phyloP scores from a whole-genome alignment of 2,113 vertebrate species.

The Strix aluco region DNA sequence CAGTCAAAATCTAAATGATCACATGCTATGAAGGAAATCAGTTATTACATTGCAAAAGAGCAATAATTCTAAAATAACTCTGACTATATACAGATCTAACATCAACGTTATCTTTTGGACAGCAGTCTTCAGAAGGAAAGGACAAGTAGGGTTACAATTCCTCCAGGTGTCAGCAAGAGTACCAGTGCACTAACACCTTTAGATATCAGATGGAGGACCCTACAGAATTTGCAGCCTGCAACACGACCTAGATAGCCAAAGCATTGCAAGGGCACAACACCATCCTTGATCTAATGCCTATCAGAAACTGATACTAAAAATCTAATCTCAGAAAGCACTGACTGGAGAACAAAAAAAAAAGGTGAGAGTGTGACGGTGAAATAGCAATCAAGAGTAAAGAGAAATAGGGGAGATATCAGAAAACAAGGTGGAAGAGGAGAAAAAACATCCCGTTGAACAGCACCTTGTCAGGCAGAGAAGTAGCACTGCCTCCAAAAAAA shows the following conservation, averaged over 20 bases:
- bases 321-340: not conserved
- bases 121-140: not conserved
- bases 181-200: not conserved
- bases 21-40: not conserved
- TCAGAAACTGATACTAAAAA: not conserved
- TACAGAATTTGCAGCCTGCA: not conserved
- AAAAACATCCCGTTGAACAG: conserved; percentile 42
- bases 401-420: not conserved
- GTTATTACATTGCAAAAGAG: not conserved
- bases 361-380: not conserved
- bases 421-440: not conserved
- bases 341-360: not conserved
- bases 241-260: not conserved
- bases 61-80: not conserved
- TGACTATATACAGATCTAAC: not conserved
- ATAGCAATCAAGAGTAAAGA: not conserved
- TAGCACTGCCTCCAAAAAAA: conserved; percentile 64
- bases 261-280: not conserved
- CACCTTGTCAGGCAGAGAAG: conserved; percentile 66
- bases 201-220: not conserved
- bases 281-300: not conserved
- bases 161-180: not conserved
- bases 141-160: rapidly evolving
- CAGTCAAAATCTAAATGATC: not conserved
- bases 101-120: not conserved